These are phyloP conservation scores for Heliconius eleuchia DNA, from an alignment of 1,140 invertebrate genomes.

Conservation along the genomic window DNA sequence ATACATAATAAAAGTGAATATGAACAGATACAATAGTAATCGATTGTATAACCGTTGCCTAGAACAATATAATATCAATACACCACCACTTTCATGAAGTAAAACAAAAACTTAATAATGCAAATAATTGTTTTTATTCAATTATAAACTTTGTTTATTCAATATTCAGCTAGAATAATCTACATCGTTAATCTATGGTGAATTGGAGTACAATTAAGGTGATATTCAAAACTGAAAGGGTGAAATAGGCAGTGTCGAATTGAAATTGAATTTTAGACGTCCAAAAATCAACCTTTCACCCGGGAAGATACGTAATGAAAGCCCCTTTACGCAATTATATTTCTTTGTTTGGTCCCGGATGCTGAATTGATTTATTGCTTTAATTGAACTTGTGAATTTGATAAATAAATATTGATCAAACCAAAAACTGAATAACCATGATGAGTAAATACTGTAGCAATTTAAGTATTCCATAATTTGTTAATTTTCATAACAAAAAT, in stretches of 20 bases:
- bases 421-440: not conserved
- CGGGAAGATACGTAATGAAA: conserved; percentile 19
- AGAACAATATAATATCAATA: not conserved
- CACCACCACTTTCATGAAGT: not conserved
- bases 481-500: not conserved
- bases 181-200: not conserved
- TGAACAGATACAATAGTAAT: not conserved
- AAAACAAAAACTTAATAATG: not conserved
- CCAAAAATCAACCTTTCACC: conserved; percentile 18
- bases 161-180: not conserved
- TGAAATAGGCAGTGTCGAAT: conserved; percentile 16
- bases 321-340: conserved; percentile 27
- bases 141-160: not conserved
- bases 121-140: not conserved
- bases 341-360: conserved; percentile 14
- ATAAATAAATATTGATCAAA: conserved; percentile 7
- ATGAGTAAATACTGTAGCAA: not conserved
- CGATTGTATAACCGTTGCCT: not conserved
- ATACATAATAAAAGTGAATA: too few species aligned
- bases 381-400: conserved; percentile 9
- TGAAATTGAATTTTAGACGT: conserved; percentile 6
- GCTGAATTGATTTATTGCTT: conserved; percentile 23
- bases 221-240: conserved; percentile 10
- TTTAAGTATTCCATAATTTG: not conserved
- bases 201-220: conserved; percentile 2